Base-by-base conservation (phyloP, 2,797 vertebrate species). In the Rhinoraja longicauda region DNA sequence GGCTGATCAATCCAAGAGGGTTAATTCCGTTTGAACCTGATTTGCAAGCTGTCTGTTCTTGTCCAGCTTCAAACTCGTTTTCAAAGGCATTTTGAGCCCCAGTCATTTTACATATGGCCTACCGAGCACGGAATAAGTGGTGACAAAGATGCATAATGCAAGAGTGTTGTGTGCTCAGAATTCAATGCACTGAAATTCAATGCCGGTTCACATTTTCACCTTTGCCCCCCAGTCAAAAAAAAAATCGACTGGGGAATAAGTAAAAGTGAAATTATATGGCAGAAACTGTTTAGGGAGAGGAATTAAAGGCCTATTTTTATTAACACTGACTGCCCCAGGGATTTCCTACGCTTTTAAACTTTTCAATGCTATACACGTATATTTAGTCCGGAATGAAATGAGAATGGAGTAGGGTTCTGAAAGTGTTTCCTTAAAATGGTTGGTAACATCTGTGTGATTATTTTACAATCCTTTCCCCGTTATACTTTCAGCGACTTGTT, bases 171-270 rank as follows among this genome's bases (percentile, higher is more conserved):
- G 90, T 72, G 90, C 67, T 91, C 21, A 70, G 90, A 91, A 91
- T 91, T 91, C 90, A 91, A 45, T 91, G 90, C 90, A 91, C 39
- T 91, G 90, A 73, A 91, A 91, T 45, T 73, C 45, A 92, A 92
- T 92, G 90, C 90, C 10, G 92, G 8, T 92, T 72, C 75, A 36
- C 67, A 92, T 73, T 92, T 73, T 92, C 70, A 57, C 67, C 67
- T 72, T 92, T 92, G 67, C 70, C 67, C 67, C 45, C 53, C 90
- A 73, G 39, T 53, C 70, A 53, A 75, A 73, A 73, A 81, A 10
- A 75, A 75, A 29, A 24, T 73, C 26, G 75, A 92, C 90, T 45
- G 92, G 70, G 90, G 90, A 92, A 92, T 92, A 92, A 92, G 59
- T 92, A 39, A 92, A 92, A 92, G 90, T 92, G 90, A 75, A 92